phyloP scores from a whole-genome alignment of 2,113 vertebrate genomes.

The Pipra filicauda region DNA sequence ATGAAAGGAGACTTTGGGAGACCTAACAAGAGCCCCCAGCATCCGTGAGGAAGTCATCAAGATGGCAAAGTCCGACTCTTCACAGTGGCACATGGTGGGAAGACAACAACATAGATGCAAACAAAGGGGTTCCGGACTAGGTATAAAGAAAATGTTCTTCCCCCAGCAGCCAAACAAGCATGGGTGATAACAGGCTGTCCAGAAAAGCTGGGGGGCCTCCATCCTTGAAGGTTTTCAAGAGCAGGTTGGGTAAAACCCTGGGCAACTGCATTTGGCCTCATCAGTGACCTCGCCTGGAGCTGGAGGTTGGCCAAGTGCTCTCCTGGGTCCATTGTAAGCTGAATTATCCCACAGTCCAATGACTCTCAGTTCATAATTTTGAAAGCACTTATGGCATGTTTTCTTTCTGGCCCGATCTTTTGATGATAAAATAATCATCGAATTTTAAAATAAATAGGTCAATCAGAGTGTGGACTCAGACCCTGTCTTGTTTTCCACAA shows the following conservation, averaged over 20 bases:
- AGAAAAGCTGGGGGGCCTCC: too few species aligned
- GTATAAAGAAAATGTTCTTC: neutral
- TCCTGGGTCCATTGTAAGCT: neutral
- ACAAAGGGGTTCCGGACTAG: neutral
- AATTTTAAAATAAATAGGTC: neutral
- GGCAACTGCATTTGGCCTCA: neutral
- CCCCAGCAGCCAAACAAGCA: neutral
- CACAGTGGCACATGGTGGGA: neutral
- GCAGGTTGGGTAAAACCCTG: neutral
- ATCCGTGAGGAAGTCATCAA: neutral
- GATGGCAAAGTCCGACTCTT: neutral
- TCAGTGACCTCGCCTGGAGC: fast-evolving
- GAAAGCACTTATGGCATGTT: neutral
- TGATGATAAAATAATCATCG: neutral
- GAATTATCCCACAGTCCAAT: neutral
- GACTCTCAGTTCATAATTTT: neutral
- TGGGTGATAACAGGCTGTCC: neutral
- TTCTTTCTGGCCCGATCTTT: neutral
- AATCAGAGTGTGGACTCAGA: neutral
- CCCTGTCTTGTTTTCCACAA: neutral
- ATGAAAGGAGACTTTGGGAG: neutral
- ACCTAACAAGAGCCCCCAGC: neutral
- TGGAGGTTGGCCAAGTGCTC: neutral
- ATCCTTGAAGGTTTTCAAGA: neutral
- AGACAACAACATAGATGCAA: neutral